Conservation (phyloP, 1,140 invertebrate species). For the Sitophilus oryzae region DNA sequence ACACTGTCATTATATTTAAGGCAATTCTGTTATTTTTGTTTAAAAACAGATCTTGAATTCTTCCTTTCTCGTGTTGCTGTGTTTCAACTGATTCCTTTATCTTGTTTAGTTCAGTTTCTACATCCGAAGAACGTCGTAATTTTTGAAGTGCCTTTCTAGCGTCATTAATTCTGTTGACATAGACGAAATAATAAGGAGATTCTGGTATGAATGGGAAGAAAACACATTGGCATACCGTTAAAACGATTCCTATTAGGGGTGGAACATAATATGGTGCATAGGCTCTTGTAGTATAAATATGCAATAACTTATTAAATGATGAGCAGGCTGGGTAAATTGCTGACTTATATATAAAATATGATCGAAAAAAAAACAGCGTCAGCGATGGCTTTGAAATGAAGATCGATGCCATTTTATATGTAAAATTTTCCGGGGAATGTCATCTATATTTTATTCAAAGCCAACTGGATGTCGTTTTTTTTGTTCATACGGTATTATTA, state of each 20-base stretch:
- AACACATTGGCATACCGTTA: slow-evolving; percentile 15
- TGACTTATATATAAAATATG: no score
- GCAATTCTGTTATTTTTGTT: slow-evolving; percentile 32
- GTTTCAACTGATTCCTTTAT: slow-evolving; percentile 25
- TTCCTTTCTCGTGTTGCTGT: slow-evolving; percentile 30
- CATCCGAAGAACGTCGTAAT: slow-evolving; percentile 42
- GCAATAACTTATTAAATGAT: no score
- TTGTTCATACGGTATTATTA: no score
- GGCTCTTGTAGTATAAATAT: slow-evolving; percentile 28
- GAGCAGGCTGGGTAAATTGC: no score
- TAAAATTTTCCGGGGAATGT: no score
- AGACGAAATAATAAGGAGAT: slow-evolving; percentile 33
- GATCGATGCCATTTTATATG: no score
- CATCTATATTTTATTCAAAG: no score
- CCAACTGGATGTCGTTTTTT: no score
- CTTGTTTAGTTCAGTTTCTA: slow-evolving; percentile 37
- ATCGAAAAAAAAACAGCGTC: no score
- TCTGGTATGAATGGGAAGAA: slow-evolving; percentile 34
- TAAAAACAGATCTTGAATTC: slow-evolving; percentile 26
- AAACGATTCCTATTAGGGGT: slow-evolving; percentile 24
- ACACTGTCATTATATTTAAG: slow-evolving; percentile 29
- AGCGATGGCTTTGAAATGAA: no score
- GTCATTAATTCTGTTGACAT: slow-evolving; percentile 42
- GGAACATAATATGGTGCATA: slow-evolving; percentile 23
- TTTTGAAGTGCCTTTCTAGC: slow-evolving; percentile 48